phyloP scores from a whole-genome alignment of 2,797 vertebrate species.

The Psittacula derbiana region DNA sequence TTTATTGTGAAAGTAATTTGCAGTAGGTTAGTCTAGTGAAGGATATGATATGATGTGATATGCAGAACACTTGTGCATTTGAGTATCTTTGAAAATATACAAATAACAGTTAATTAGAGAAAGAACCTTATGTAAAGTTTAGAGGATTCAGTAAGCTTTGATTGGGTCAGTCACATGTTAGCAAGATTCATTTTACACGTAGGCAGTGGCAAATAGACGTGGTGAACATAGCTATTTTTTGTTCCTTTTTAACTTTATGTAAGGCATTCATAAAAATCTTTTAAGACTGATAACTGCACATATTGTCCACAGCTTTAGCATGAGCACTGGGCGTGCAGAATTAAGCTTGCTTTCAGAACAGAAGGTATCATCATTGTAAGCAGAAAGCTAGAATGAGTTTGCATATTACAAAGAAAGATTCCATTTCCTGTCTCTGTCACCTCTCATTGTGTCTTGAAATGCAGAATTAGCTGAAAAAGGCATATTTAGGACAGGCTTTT shows the following conservation, averaged over 20 bases:
- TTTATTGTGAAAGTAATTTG: not conserved
- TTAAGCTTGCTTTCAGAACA: not conserved
- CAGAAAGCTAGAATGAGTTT: not conserved
- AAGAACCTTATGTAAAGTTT: not conserved
- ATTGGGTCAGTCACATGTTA: not conserved
- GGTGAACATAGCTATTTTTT: not conserved
- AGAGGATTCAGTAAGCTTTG: not conserved
- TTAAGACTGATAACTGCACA: not conserved
- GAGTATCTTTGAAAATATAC: not conserved
- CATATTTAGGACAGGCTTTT: not conserved
- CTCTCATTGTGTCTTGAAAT: not conserved
- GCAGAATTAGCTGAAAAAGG: not conserved
- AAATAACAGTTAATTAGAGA: not conserved
- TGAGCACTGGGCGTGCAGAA: not conserved
- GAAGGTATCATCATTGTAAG: not conserved
- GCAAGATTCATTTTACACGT: not conserved
- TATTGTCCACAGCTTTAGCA: not conserved
- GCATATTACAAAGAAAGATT: not conserved
- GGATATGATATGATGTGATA: rapidly evolving
- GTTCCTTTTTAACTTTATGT: not conserved
- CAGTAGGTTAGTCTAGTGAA: not conserved
- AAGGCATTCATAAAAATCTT: not conserved
- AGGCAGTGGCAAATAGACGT: not conserved
- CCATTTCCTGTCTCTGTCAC: not conserved
- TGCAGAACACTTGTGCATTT: not conserved